phyloP scores from a whole-genome alignment of 2,113 vertebrate genomes.

The Sylvia atricapilla region DNA sequence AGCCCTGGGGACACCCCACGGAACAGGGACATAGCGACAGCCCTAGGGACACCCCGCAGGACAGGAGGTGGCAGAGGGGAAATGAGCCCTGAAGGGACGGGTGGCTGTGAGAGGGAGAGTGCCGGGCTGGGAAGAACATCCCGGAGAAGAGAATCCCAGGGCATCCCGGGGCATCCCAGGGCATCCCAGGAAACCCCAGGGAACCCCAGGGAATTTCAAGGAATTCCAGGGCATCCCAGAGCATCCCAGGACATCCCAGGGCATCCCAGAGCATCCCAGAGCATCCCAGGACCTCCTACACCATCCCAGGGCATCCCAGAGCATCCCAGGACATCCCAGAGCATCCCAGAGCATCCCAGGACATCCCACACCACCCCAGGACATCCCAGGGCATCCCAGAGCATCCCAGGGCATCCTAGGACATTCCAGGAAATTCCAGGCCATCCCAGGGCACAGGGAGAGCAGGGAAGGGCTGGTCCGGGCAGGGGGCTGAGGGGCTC shows the following conservation, averaged over 20 bases:
- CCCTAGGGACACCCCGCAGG: background rate
- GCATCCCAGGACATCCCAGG: background rate
- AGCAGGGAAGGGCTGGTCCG: background rate
- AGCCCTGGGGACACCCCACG: too few species aligned
- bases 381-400: background rate
- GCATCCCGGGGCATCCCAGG: background rate
- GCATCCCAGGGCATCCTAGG: background rate
- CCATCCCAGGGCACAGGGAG: background rate
- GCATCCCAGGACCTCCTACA: accelerated
- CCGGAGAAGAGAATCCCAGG: background rate
- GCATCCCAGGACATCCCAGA: background rate
- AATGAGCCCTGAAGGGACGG: background rate
- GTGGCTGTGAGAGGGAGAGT: background rate
- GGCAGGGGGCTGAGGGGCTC: background rate
- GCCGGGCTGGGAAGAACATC: background rate
- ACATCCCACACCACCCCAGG: background rate
- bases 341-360: too few species aligned
- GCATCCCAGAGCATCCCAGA: background rate
- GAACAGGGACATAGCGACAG: background rate
- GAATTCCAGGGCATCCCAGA: too few species aligned
- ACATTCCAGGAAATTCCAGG: background rate
- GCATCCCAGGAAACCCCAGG: too few species aligned
- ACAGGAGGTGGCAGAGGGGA: background rate
- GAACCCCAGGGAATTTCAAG: too few species aligned
- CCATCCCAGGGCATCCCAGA: background rate